Evolutionary conservation across 2,888 invertebrate species (phyloP), one percentile per base, ranked within the genome.

Genomic region (Drosophila paucipuncta): DNA sequence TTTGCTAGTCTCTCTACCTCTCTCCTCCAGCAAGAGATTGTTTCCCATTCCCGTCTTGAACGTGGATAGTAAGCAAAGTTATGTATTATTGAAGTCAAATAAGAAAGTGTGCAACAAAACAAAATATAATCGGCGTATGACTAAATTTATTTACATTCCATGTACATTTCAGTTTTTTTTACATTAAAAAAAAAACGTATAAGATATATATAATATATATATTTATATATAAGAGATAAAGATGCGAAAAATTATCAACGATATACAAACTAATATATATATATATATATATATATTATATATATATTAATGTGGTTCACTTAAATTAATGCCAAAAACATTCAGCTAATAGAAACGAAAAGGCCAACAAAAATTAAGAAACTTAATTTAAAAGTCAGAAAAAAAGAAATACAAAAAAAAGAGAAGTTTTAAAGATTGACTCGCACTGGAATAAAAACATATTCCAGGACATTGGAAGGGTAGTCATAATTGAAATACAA

Each of bases 81-180:
- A 16, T 4, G 2, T 25, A 47, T 25, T 16, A 25, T 16, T 16
- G 4, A 47, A 47, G 25, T 47, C 4, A 16, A 25, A 16, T 16
- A 25, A 25, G 16, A 25, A 25, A 25, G 22, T 25, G 13, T n/a
- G 43, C n/a, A 35, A 50, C 28, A 53, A 22, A 35, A 50, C 28
- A 53, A 22, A 43, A 50, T 9, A 47, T 9, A 50, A 5, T 68
- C 52, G 33, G 43, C 31, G 50, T 67, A 66, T 62, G 55, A 64
- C 62, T 78, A 67, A 22, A 25, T 80, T 79, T 79, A 79, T 80
- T 80, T 80, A 79, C 80, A 79, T 67, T 80, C 62, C 69, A 78
- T 78, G 58, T 78, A 79, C 78, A 78, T 66, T 68, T 78, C 33
- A 62, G 47, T 62, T 67, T 43, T 35, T 35, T 61, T 41, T 28